These are phyloP conservation scores for Vulpes vulpes DNA, from an alignment of 2,113 vertebrate species.

Conservation along the genomic window DNA sequence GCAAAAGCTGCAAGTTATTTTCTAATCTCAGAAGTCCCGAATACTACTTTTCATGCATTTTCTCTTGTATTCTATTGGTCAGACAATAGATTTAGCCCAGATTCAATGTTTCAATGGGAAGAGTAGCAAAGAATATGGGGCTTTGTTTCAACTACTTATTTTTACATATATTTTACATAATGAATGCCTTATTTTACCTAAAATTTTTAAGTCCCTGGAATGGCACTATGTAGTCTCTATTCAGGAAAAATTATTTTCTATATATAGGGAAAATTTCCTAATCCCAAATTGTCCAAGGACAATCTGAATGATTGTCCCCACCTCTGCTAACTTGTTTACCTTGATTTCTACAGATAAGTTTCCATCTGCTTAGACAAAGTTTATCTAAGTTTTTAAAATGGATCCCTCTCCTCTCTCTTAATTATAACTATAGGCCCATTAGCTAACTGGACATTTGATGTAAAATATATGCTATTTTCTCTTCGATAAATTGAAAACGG, in stretches of 20 bases:
- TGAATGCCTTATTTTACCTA: not conserved
- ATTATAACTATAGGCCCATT: not conserved
- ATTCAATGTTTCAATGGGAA: not conserved
- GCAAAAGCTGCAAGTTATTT: not conserved
- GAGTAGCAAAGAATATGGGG: not conserved
- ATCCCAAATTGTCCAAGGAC: not conserved
- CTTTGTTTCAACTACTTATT: not conserved
- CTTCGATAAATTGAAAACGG: not conserved
- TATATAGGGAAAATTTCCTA: not conserved
- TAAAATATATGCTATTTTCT: not conserved
- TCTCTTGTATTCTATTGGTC: not conserved
- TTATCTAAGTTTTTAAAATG: not conserved
- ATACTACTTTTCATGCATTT: not conserved
- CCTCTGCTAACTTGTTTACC: not conserved
- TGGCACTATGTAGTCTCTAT: not conserved
- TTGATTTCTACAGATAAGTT: not conserved
- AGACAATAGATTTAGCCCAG: not conserved
- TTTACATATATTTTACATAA: not conserved
- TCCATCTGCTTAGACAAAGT: not conserved
- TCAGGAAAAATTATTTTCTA: not conserved
- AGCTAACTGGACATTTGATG: not conserved
- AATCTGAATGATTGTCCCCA: not conserved
- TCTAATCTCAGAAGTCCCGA: not conserved
- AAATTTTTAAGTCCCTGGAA: not conserved
- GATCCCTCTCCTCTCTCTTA: not conserved